Evolutionary conservation across 2,113 vertebrate species (phyloP), one percentile per base, ranked within the genome.

Genomic region (Astur gentilis): DNA sequence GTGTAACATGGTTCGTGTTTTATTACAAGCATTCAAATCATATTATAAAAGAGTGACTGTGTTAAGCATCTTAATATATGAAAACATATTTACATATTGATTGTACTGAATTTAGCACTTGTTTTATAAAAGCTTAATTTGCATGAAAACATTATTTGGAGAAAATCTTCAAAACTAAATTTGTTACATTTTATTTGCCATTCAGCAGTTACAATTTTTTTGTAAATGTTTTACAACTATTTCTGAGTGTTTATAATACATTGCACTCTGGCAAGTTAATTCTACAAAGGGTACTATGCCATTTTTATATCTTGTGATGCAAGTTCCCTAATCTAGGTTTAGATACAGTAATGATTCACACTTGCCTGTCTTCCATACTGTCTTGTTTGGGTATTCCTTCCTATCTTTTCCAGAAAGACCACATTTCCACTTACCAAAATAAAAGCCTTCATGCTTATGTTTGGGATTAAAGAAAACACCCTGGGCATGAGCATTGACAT

Each of bases 381-480:
- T 50, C 87, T 79, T 72, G 19, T 52, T 82, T 38, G 42, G 25
- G 7, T 29, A 57, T 57, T 78, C 44, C 26, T 89, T 47, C 65
- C 64, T 42, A 57, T 45, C 19, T 65, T 83, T 61, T 82, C 55
- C 42, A 86, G 60, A 78, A 36, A 71, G 34, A 69, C 40, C 2
- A 4, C 40, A 26, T 16, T 83, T 84, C 32, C 77, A 97, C 98
- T 93, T 97, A 98, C 98, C 98, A 31, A 98, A 98, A 94, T 98
- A 98, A 97, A 98, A 98, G 54, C 98, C 98, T 93, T 98, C 98
- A 23, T 98, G 98, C 83, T 98, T 98, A 85, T 96, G 94, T 75
- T 98, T 98, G 80, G 98, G 98, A 84, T 98, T 98, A 97, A 98
- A 98, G 96, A 98, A 98, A 86, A 98, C 75, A 2, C 98, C 98